Percentiles rank a stretch among this genome's conserved stretches.
Conservation (phyloP, 2,888 invertebrate species). For the Plusia festucae region DNA sequence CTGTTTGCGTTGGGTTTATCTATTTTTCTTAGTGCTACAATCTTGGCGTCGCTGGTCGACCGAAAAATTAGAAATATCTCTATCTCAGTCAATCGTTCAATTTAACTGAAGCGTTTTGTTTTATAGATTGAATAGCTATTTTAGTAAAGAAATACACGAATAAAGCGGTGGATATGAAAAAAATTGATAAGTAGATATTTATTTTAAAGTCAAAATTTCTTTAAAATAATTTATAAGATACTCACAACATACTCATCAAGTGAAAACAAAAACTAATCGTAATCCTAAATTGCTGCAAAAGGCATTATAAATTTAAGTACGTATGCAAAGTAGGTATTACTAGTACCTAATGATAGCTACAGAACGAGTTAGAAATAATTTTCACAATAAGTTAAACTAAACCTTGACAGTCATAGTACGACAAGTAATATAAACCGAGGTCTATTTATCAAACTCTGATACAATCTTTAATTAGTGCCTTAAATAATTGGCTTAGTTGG, state of each 20-base stretch:
- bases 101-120: conserved; percentile 61
- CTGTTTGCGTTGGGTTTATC: conserved; percentile 78
- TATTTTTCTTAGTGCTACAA: conserved; percentile 75
- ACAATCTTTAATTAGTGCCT: conserved; percentile 11
- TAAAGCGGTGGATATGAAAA: not conserved
- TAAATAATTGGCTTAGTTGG: conserved; percentile 38
- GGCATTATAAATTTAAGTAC: too few species aligned
- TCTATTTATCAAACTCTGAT: not conserved
- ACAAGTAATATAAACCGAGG: not conserved
- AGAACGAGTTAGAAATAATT: too few species aligned
- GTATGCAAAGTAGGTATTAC: too few species aligned
- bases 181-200: too few species aligned
- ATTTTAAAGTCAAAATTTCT: not conserved
- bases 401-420: not conserved
- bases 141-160: not conserved
- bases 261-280: too few species aligned
- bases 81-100: conserved; percentile 73
- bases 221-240: too few species aligned
- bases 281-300: too few species aligned
- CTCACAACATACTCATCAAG: too few species aligned
- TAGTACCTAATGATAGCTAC: too few species aligned
- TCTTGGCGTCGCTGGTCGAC: conserved; percentile 76
- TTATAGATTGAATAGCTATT: conserved; percentile 32
- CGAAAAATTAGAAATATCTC: conserved; percentile 86
- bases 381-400: not conserved